Conservation (phyloP, 2,113 vertebrate species). For the Hemibagrus wyckioides region DNA sequence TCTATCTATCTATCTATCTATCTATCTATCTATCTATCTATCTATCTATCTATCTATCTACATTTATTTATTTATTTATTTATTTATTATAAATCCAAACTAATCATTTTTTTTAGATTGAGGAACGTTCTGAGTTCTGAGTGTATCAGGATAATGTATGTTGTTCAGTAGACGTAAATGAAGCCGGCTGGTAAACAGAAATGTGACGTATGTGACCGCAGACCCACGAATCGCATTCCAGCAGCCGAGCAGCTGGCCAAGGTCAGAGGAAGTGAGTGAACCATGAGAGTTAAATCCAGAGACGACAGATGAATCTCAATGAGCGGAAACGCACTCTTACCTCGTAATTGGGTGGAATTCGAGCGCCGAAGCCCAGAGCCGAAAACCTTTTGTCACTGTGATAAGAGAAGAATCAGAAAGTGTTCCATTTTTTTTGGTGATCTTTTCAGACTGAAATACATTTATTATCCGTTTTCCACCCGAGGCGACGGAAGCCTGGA, state of each 20-base stretch:
- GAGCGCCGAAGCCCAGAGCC: slow-evolving; percentile 92
- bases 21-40: slow-evolving; percentile 49
- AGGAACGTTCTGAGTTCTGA: slow-evolving; percentile 49
- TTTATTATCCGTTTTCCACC: neutral
- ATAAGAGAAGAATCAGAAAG: slow-evolving; percentile 53
- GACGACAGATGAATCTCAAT: slow-evolving; percentile 6
- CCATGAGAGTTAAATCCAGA: neutral
- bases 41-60: slow-evolving; percentile 30
- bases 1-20: slow-evolving; percentile 49
- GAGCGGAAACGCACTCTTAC: slow-evolving; percentile 63
- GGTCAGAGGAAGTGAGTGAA: slow-evolving; percentile 23
- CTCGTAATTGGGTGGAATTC: slow-evolving; percentile 95
- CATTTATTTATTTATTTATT: slow-evolving; percentile 56
- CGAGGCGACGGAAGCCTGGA: neutral
- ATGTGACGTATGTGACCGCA: slow-evolving; percentile 24
- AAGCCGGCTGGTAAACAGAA: slow-evolving; percentile 38
- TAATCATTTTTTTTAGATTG: slow-evolving; percentile 56
- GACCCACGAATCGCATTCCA: slow-evolving; percentile 40
- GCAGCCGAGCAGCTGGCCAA: slow-evolving; percentile 13
- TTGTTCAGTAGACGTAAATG: slow-evolving; percentile 46
- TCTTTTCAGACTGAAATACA: slow-evolving; percentile 1
- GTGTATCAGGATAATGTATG: slow-evolving; percentile 48
- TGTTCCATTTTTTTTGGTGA: neutral
- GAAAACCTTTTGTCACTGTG: slow-evolving; percentile 93
- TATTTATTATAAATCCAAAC: slow-evolving; percentile 28